These are phyloP conservation scores for Carollia perspicillata DNA, from an alignment of 2,113 vertebrate species.

Conservation along the genomic window DNA sequence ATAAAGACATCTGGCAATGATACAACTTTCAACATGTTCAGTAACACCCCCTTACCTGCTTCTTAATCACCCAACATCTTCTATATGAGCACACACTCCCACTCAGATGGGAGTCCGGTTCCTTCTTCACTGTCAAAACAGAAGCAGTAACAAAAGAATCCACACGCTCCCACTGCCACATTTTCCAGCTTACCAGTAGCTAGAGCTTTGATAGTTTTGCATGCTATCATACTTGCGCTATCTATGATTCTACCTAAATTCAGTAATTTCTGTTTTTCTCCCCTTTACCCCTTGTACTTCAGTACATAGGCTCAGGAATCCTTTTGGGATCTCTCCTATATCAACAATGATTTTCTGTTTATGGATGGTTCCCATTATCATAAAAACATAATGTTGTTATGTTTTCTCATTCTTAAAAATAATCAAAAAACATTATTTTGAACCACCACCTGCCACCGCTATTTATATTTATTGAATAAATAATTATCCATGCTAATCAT, in stretches of 20 bases:
- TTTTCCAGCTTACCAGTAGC: background rate
- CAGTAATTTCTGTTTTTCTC: background rate
- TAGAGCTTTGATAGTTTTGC: background rate
- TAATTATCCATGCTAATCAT: background rate
- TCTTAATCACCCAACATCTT: background rate
- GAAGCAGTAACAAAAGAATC: background rate
- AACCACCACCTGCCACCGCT: background rate
- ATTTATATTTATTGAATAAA: background rate
- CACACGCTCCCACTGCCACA: background rate
- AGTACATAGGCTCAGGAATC: background rate
- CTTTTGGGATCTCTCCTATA: background rate
- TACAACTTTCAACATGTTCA: background rate
- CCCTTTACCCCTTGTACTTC: background rate
- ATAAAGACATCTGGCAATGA: background rate
- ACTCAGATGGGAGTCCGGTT: background rate
- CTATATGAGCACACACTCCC: background rate
- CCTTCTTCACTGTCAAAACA: background rate
- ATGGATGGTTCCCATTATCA: background rate
- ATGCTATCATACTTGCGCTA: background rate
- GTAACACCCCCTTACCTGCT: no score
- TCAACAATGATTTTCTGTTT: background rate
- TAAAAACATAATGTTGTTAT: background rate
- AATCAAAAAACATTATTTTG: background rate
- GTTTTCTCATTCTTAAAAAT: background rate
- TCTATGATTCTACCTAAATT: background rate